A percentile compares a stretch with the other conserved stretches of the same genome.
phyloP scores from a whole-genome alignment of 2,797 vertebrate species.

The Garrulus glandarius region DNA sequence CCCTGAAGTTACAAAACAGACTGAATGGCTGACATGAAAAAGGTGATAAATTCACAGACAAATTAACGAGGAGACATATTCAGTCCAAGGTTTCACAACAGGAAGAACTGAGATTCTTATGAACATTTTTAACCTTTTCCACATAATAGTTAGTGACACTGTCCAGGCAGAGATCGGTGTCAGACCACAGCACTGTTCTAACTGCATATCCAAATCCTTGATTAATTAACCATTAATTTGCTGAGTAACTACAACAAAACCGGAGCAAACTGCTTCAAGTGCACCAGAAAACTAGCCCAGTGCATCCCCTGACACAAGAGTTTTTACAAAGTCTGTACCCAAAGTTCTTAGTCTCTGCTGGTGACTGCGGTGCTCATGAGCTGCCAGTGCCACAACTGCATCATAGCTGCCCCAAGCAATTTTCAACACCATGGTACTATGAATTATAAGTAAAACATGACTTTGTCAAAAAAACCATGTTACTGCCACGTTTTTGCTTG shows the following conservation, averaged over 20 bases:
- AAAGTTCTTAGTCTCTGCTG: neutral
- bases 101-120: neutral
- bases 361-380: neutral
- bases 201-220: neutral
- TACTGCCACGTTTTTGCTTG: neutral
- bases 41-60: neutral
- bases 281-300: neutral
- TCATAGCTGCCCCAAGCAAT: slow-evolving; percentile 21
- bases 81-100: neutral
- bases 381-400: slow-evolving; percentile 27
- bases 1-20: neutral
- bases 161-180: neutral
- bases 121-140: neutral
- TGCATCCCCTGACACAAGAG: neutral
- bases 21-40: neutral
- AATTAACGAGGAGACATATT: neutral
- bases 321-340: slow-evolving; percentile 29
- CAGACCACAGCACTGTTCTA: neutral
- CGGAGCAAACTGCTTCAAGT: neutral
- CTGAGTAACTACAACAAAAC: neutral
- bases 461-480: neutral
- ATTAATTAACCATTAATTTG: neutral
- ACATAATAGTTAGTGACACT: neutral
- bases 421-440: neutral
- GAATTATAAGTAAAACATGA: slow-evolving; percentile 2